phyloP scores from a whole-genome alignment of 1,140 invertebrate species.

The Anastatus disparis region DNA sequence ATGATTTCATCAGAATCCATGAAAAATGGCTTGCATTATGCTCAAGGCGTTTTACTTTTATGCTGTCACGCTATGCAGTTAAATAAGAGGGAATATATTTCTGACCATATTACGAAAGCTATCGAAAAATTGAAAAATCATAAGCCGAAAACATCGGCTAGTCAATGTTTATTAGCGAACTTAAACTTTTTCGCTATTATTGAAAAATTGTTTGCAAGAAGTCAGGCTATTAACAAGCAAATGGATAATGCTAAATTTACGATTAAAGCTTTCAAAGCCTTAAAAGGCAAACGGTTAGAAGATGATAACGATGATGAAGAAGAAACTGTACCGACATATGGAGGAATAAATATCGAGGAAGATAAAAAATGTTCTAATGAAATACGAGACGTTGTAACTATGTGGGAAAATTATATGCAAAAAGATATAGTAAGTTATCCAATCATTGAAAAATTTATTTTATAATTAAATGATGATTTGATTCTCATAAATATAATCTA shows the following conservation, averaged over 20 bases:
- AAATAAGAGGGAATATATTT: slow-evolving; percentile 33
- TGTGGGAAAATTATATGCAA: slow-evolving; percentile 52
- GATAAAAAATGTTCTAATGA: slow-evolving; percentile 45
- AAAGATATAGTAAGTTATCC: slow-evolving; percentile 47
- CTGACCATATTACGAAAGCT: slow-evolving; percentile 47
- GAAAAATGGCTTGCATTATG: slow-evolving; percentile 44
- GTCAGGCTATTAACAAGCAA: slow-evolving; percentile 47
- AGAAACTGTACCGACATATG: slow-evolving; percentile 55
- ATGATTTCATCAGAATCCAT: slow-evolving; percentile 26
- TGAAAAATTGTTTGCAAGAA: slow-evolving; percentile 44
- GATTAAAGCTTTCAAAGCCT: slow-evolving; percentile 41
- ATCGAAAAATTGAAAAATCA: slow-evolving; percentile 40
- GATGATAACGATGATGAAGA: slow-evolving; percentile 44
- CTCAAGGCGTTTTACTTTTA: slow-evolving; percentile 50
- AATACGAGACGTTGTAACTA: slow-evolving; percentile 46
- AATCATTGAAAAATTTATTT: background rate
- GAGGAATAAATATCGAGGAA: slow-evolving; percentile 52
- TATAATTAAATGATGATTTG: background rate
- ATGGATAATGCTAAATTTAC: slow-evolving; percentile 48
- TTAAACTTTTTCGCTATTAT: slow-evolving; percentile 54
- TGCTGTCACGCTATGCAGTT: slow-evolving; percentile 50
- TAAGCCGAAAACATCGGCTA: slow-evolving; percentile 14
- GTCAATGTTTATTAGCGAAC: slow-evolving; percentile 48
- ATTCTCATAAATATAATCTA: background rate
- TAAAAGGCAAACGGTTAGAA: slow-evolving; percentile 18